phyloP scores from a whole-genome alignment of 2,888 invertebrate species.

The Rhorus exstirpatorius region DNA sequence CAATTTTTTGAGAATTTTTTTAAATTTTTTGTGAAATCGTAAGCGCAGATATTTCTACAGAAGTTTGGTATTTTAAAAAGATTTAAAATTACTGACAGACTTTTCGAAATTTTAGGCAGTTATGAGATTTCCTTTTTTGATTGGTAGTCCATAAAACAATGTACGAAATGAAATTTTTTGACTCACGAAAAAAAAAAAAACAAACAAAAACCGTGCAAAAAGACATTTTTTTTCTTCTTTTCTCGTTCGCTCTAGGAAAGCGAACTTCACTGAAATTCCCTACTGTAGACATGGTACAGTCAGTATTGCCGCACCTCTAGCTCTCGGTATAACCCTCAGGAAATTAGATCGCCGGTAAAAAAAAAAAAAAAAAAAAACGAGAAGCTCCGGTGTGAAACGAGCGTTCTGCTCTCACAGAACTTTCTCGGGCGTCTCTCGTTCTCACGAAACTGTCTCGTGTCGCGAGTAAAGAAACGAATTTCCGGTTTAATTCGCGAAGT shows the following conservation, averaged over 20 bases:
- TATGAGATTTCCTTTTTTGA: too few species aligned
- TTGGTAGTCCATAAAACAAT: too few species aligned
- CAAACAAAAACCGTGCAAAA: not conserved
- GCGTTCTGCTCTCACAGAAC: conserved; percentile 3
- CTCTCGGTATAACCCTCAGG: conserved; percentile 52
- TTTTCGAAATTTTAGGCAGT: too few species aligned
- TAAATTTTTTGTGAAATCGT: too few species aligned
- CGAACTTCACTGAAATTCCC: conserved; percentile 25
- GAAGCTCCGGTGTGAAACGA: conserved; percentile 53
- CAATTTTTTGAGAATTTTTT: too few species aligned
- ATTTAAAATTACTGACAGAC: too few species aligned
- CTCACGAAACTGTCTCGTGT: conserved; percentile 5
- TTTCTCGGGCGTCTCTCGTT: conserved; percentile 22
- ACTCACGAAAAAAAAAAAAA: not conserved
- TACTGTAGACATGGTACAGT: conserved; percentile 14
- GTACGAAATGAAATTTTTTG: not conserved
- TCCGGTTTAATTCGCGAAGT: conserved; percentile 58
- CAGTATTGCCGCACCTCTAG: conserved; percentile 15
- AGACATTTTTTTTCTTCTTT: not conserved
- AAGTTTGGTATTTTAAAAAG: too few species aligned
- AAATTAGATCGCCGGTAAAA: conserved; percentile 68
- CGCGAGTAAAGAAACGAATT: conserved; percentile 54
- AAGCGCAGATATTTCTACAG: too few species aligned
- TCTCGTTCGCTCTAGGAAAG: conserved; percentile 18
- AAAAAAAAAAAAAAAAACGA: conserved; percentile 55